Conservation (phyloP, 2,888 invertebrate species). For the Penaeus monodon region DNA sequence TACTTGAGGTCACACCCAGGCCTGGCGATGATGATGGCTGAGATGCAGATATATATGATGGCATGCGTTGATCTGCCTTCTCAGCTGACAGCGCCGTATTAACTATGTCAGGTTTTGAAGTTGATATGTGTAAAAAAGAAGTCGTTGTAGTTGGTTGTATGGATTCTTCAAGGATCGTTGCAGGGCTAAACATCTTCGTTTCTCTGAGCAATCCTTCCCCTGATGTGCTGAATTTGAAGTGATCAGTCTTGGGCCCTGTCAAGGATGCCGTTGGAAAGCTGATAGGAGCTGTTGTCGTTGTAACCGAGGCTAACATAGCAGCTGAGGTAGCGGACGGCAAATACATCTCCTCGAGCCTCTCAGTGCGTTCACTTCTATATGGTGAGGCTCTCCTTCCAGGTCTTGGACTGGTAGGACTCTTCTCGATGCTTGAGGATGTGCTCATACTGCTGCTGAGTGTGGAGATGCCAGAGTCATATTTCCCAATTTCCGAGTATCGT, state of each 20-base stretch:
- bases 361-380: slow-evolving; percentile 49
- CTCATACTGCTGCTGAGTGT: slow-evolving; percentile 80
- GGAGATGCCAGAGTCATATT: slow-evolving; percentile 87
- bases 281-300: slow-evolving; percentile 43
- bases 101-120: slow-evolving; percentile 50
- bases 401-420: slow-evolving; percentile 79
- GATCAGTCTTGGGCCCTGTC: slow-evolving; percentile 42
- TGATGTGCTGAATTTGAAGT: slow-evolving; percentile 44
- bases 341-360: slow-evolving; percentile 52
- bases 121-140: slow-evolving; percentile 58
- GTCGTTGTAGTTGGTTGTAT: slow-evolving; percentile 34
- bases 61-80: slow-evolving; percentile 38
- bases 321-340: slow-evolving; percentile 50
- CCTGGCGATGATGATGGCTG: slow-evolving; percentile 20
- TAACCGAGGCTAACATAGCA: slow-evolving; percentile 40
- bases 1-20: slow-evolving; percentile 25
- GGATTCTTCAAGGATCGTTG: slow-evolving; percentile 41
- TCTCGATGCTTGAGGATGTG: slow-evolving; percentile 83
- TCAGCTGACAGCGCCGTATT: slow-evolving; percentile 44
- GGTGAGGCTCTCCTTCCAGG: slow-evolving; percentile 44
- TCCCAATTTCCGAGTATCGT: slow-evolving; percentile 72
- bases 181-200: slow-evolving; percentile 33
- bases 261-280: slow-evolving; percentile 42
- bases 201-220: slow-evolving; percentile 28
- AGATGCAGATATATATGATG: slow-evolving; percentile 27